Conservation (phyloP, 2,888 invertebrate genomes). For the Pyrochroa serraticornis region DNA sequence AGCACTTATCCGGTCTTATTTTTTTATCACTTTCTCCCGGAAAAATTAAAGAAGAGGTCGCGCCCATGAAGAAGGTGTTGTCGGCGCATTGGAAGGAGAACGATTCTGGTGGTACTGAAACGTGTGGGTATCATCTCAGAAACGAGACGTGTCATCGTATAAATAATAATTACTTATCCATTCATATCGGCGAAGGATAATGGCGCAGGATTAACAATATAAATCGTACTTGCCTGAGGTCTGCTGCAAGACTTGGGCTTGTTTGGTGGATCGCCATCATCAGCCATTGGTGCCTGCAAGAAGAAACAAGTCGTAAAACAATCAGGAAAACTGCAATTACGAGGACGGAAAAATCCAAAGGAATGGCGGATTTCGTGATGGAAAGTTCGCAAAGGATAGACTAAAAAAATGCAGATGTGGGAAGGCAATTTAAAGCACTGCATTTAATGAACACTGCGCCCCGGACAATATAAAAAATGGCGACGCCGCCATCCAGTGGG, state of each 20-base stretch:
- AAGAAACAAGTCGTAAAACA: conserved; percentile 8
- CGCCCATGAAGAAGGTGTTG: not conserved
- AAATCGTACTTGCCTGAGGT: conserved; percentile 43
- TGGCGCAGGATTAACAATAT: conserved; percentile 26
- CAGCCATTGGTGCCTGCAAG: conserved; percentile 50
- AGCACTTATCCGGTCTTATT: conserved; percentile 19
- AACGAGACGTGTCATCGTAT: conserved; percentile 34
- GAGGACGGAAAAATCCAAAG: conserved; percentile 1
- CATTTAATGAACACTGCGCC: conserved; percentile 14
- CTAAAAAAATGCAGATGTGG: conserved; percentile 22
- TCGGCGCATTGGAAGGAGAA: not conserved
- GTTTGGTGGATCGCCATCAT: conserved; percentile 49
- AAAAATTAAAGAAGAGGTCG: conserved; percentile 11
- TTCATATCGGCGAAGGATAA: conserved; percentile 30
- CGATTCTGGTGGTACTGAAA: conserved; percentile 1
- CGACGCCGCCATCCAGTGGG: conserved; percentile 17
- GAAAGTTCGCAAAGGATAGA: conserved; percentile 20
- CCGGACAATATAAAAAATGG: conserved; percentile 17
- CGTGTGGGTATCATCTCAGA: conserved; percentile 26
- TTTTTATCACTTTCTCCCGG: conserved; percentile 21
- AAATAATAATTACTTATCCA: conserved; percentile 39
- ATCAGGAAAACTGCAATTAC: conserved; percentile 7
- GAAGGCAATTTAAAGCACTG: conserved; percentile 28
- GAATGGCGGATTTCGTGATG: conserved; percentile 30
- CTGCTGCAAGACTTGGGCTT: conserved; percentile 37